Base-by-base conservation (phyloP, 1,140 invertebrate species). In the Atta colombica region DNA sequence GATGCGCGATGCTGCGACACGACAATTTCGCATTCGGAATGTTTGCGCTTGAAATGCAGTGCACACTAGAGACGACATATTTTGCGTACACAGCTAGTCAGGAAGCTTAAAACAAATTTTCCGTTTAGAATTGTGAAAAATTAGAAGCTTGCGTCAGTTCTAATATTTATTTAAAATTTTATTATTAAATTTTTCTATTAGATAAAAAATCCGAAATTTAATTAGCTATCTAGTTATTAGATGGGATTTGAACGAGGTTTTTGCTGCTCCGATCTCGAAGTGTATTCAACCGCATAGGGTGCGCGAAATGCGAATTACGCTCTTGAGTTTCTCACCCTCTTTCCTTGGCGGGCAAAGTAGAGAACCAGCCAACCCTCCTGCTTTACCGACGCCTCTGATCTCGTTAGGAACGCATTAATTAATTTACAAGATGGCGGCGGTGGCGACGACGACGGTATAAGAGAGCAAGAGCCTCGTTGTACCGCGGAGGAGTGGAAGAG, bases 321-420 rank as follows among this genome's bases (percentile, higher is more conserved):
- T 63, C 53, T 86, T 88, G 87, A 39, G 18, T 49, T 49, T 68
- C 86, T 90, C 80, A 75, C 31, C 85, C 75, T 28, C 28, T 28
- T 94, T 90, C 81, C 87, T 85, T 87, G 60, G 80, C 89, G 81
- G 81, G 80, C 88, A 90, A 88, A 87, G 84, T 84, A 90, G 85
- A 89, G 89, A 90, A 89, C 88, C 91, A 92, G 77, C 86, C 87
- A 87, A 89, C 89, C 82, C 88, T 66, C 84, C 89, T 90, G 91
- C 90, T 88, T 92, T 93, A 93, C 90, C 93, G 93, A 94, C 94
- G 94, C 94, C 93, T 93, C 92, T 94, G 93, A 95, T 95, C 94
- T 95, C 93, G 94, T 94, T 95, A 94, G 90, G 91, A 89, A 87
- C 89, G 91, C 93, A 94, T 94, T 95, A 94, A 94, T 94, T 95